Base-by-base conservation (phyloP, 2,888 invertebrate species). In the Rotaria sp. region DNA sequence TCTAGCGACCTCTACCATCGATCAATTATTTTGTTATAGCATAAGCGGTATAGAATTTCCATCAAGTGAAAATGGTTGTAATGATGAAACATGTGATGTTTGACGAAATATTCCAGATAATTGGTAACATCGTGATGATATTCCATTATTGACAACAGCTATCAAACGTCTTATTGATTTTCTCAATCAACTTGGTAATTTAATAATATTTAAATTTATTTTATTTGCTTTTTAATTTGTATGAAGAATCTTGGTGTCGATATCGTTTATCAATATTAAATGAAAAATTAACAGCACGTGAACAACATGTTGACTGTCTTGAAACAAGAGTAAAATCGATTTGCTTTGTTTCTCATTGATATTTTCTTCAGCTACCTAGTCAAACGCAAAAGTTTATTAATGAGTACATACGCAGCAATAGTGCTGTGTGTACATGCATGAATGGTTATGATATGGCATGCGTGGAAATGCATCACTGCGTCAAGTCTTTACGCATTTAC, bases 81-180 rank as follows among this genome's bases (percentile, higher is more conserved):
- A 80, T 45, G 45, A 45, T 13, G 45, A 80, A 24, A 80, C 80
- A 80, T 45, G 45, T 45, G 80, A 80, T 13, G 85, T 89, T 86
- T 91, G 91, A 87, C 87, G 90, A 85, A 90, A 91, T 75, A 90
- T 91, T 88, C 96, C 97, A 90, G 97, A 98, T 92, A 98, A 99
- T 91, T 99, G 99, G 99, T 96, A 96, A 0, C 98, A 98, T 91
- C 93, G 99, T 88, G 98, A 98, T 92, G 98, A 97, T 90, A 96
- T 98, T 88, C 97, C 97, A 94, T 96, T 97, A 5, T 96, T 98
- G 88, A 96, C 98, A 84, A 96, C 96, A 87, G 97, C 97, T 91
- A 97, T 99, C 88, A 98, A 98, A 92, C 96, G 97, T 91, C 98
- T 99, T 88, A 95, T 97, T 0, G 98, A 98, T 91, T 98, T 98